Percentiles rank a stretch among this genome's conserved stretches.
These are phyloP conservation scores for Autographa gamma DNA, from an alignment of 2,888 invertebrate genomes.

Conservation along the genomic window DNA sequence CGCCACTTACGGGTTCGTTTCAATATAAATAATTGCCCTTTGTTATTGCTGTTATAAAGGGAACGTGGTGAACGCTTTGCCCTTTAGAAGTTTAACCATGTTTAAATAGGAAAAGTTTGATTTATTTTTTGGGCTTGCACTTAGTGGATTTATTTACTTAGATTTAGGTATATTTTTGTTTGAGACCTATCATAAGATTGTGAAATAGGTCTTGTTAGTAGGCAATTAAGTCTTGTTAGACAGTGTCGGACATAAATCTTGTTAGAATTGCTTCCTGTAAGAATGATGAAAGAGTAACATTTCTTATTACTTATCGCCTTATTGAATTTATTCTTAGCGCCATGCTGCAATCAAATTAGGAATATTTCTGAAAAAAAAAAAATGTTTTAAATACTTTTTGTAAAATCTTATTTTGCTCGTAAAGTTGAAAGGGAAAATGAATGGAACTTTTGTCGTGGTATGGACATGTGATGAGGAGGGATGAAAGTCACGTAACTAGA, in stretches of 20 bases:
- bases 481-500: no score
- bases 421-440: no score
- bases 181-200: not conserved
- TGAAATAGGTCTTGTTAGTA: not conserved
- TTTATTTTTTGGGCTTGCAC: not conserved
- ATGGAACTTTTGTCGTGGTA: no score
- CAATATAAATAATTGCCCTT: conserved; percentile 85
- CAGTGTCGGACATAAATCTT: not conserved
- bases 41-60: conserved; percentile 77
- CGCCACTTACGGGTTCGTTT: conserved; percentile 83
- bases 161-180: not conserved
- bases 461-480: no score
- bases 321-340: no score
- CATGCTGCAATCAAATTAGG: no score
- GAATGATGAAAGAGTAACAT: not conserved
- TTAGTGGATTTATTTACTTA: not conserved
- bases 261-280: not conserved
- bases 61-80: conserved; percentile 58
- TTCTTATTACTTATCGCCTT: no score
- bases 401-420: no score
- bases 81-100: conserved; percentile 14
- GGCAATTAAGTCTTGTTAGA: not conserved
- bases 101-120: not conserved
- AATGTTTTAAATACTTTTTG: no score
- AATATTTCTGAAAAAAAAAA: no score